A percentile compares a stretch with the other conserved stretches of the same genome.
These are phyloP conservation scores for Napeogenes sylphis DNA, from an alignment of 2,888 invertebrate species.

Conservation along the genomic window DNA sequence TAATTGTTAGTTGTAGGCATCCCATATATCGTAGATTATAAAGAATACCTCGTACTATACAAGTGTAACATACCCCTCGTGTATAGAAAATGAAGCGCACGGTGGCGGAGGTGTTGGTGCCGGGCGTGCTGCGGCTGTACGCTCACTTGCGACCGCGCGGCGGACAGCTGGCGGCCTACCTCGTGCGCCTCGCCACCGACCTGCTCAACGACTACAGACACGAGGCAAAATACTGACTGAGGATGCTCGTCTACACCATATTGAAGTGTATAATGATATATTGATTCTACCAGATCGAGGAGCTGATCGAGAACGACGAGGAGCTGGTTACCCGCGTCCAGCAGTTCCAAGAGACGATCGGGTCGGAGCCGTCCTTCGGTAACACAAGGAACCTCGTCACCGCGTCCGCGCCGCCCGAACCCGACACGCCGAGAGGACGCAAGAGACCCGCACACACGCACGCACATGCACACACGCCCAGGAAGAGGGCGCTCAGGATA, in stretches of 20 bases:
- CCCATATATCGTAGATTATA: no score
- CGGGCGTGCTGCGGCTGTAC: constrained; percentile 80
- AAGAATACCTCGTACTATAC: no score
- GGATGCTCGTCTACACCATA: no score
- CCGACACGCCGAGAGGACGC: constrained; percentile 56
- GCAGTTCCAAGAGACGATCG: constrained; percentile 61
- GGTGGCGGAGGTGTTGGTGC: constrained; percentile 81
- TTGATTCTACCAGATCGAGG: constrained; percentile 54
- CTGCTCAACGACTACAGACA: constrained; percentile 69
- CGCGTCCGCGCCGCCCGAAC: constrained; percentile 60
- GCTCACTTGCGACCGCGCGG: constrained; percentile 70
- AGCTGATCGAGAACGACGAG: constrained; percentile 63
- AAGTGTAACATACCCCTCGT: background rate
- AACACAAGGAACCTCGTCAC: constrained; percentile 68
- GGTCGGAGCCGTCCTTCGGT: constrained; percentile 50
- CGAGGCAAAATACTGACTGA: constrained; percentile 52
- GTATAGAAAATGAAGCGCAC: constrained; percentile 78
- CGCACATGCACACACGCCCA: constrained; percentile 26
- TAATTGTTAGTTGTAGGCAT: no score
- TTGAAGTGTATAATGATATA: background rate
- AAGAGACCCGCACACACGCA: constrained; percentile 34
- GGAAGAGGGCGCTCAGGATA: constrained; percentile 45
- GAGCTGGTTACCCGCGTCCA: constrained; percentile 58
- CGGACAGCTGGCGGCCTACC: constrained; percentile 63
- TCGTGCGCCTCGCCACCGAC: constrained; percentile 70